Percentiles rank a stretch among this genome's conserved stretches.
Evolutionary conservation across 2,888 invertebrate species (phyloP).

Genomic region (Lasioglossum marginatum): DNA sequence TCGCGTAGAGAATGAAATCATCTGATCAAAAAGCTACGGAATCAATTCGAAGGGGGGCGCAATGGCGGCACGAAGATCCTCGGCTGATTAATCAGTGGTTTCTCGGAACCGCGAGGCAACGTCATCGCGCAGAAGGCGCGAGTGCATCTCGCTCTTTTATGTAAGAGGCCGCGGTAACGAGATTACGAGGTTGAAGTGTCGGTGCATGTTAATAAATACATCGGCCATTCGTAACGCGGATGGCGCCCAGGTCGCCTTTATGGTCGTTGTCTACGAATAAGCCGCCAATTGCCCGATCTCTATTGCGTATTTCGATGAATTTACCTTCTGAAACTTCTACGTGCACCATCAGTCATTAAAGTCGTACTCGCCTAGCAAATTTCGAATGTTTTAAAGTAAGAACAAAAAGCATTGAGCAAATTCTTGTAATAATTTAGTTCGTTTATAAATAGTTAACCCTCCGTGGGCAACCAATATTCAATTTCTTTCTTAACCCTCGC

Average conservation of each 20-base stretch:
- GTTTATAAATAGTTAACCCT: too few species aligned
- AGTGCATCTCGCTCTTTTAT: conserved; percentile 51
- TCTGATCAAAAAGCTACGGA: conserved; percentile 30
- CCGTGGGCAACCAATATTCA: too few species aligned
- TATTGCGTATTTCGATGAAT: background rate
- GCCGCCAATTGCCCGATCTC: background rate
- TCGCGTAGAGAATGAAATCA: conserved; percentile 21
- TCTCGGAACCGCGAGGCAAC: conserved; percentile 44
- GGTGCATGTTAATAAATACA: conserved; percentile 54
- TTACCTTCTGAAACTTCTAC: background rate
- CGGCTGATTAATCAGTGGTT: conserved; percentile 47
- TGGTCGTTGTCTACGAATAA: conserved; percentile 11
- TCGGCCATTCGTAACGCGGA: conserved; percentile 33
- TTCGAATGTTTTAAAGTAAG: background rate
- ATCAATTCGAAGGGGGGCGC: conserved; percentile 29
- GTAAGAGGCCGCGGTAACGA: conserved; percentile 54
- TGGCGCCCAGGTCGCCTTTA: conserved; percentile 21
- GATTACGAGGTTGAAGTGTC: conserved; percentile 58
- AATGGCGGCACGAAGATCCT: conserved; percentile 40
- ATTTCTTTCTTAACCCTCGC: too few species aligned
- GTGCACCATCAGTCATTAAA: background rate
- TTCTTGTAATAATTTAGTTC: background rate
- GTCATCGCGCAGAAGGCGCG: conserved; percentile 36
- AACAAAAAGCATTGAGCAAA: background rate
- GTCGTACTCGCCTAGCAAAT: background rate